These are phyloP conservation scores for Amphipyra berbera DNA, from an alignment of 2,888 invertebrate genomes.

Conservation along the genomic window DNA sequence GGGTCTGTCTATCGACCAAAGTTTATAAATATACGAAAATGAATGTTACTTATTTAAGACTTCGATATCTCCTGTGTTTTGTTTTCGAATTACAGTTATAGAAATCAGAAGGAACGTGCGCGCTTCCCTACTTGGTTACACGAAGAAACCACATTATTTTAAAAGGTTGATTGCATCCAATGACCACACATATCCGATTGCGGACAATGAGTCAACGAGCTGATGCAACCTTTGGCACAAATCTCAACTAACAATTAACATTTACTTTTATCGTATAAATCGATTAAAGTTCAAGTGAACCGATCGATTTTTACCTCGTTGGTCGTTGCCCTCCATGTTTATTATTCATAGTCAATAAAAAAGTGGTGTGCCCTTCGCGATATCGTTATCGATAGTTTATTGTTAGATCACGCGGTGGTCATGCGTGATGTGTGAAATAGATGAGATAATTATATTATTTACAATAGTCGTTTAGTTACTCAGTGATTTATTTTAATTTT, in stretches of 20 bases:
- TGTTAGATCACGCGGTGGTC: slow-evolving; percentile 32
- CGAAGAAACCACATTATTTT: slow-evolving; percentile 13
- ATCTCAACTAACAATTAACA: slow-evolving; percentile 16
- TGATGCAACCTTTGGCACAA: slow-evolving; percentile 48
- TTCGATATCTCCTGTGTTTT: background rate
- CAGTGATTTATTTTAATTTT: slow-evolving; percentile 17
- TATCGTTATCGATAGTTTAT: slow-evolving; percentile 56
- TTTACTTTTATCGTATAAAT: slow-evolving; percentile 32
- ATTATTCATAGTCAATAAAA: slow-evolving; percentile 51
- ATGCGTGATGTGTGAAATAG: slow-evolving; percentile 35
- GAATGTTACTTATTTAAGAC: no score
- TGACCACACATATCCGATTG: slow-evolving; percentile 33
- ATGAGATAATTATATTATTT: slow-evolving; percentile 45
- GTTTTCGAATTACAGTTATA: background rate
- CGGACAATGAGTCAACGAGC: slow-evolving; percentile 17
- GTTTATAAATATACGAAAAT: no score
- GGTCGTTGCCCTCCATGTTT: slow-evolving; percentile 57
- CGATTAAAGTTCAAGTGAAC: slow-evolving; percentile 42
- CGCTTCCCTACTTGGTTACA: background rate
- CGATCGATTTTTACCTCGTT: slow-evolving; percentile 50
- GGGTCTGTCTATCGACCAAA: no score
- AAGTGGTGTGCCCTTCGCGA: slow-evolving; percentile 42
- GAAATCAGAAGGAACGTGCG: slow-evolving; percentile 11
- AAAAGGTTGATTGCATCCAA: slow-evolving; percentile 11
- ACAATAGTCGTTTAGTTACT: slow-evolving; percentile 6